A percentile compares a stretch with the other conserved stretches of the same genome.
Evolutionary conservation across 2,797 vertebrate species (phyloP).

Genomic region (Bryconaethiops microstoma): DNA sequence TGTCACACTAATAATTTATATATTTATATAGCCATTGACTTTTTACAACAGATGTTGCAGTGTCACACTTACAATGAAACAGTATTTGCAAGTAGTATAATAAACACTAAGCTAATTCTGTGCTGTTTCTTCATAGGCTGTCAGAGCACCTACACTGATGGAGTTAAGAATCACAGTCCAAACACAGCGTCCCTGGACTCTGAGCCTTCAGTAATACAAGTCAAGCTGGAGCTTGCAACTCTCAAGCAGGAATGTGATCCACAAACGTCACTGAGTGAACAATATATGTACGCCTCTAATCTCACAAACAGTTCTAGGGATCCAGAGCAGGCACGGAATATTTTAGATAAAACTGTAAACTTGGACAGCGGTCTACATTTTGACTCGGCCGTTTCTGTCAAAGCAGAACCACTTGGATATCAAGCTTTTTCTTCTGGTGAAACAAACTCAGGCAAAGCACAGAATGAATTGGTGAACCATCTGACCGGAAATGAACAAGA

Average conservation of each 20-base stretch:
- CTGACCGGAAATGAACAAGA: not conserved
- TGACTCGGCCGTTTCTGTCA: not conserved
- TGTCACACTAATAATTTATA: too few species aligned
- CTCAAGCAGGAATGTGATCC: constrained; percentile 19
- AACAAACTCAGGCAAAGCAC: not conserved
- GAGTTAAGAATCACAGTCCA: constrained; percentile 27
- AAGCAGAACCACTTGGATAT: constrained; percentile 22
- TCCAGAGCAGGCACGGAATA: not conserved
- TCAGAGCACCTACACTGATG: not conserved
- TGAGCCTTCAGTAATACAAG: constrained; percentile 25
- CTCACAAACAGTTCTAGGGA: not conserved
- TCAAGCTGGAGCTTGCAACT: constrained; percentile 31
- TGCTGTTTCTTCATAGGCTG: not conserved
- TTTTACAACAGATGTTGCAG: not conserved
- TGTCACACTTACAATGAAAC: not conserved
- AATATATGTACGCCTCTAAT: not conserved
- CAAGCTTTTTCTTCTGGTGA: not conserved
- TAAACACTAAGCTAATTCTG: not conserved
- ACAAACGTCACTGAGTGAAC: not conserved
- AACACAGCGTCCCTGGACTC: constrained; percentile 9
- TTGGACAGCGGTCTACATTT: not conserved
- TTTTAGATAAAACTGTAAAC: not conserved
- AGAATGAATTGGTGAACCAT: not conserved
- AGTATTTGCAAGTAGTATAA: not conserved
- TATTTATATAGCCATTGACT: too few species aligned